Conservation (phyloP, 2,888 invertebrate genomes). For the Thysanoteuthis rhombus region DNA sequence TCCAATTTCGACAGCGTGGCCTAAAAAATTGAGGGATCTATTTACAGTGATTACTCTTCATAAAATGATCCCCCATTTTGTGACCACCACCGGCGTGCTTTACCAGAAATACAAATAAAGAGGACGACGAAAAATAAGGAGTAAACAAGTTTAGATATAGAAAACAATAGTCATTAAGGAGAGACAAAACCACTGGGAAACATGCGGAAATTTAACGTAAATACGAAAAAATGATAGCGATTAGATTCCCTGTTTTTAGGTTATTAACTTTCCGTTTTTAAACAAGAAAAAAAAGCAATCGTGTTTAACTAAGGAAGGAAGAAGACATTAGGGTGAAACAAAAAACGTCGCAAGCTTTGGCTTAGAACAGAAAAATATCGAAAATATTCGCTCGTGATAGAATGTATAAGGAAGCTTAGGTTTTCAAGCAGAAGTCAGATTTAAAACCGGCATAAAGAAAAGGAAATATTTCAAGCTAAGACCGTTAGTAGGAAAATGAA, state of each 20-base stretch:
- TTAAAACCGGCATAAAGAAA: not conserved
- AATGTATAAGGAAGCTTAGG: not conserved
- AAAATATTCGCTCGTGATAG: not conserved
- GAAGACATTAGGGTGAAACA: not conserved
- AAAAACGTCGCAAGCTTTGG: not conserved
- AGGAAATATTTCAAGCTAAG: not conserved
- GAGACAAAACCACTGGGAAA: not conserved
- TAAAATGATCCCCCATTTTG: not conserved
- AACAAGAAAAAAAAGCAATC: not conserved
- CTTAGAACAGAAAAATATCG: not conserved
- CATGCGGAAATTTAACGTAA: not conserved
- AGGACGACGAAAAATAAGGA: not conserved
- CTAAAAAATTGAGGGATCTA: not conserved
- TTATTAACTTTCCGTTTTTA: not conserved
- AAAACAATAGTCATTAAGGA: not conserved
- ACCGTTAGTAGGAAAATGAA: not conserved
- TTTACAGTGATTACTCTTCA: not conserved
- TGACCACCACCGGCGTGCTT: not conserved
- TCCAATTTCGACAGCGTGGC: not conserved
- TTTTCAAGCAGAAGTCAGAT: not conserved
- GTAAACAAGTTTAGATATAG: not conserved
- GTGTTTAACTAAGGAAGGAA: not conserved
- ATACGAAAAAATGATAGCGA: not conserved
- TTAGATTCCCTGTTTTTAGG: not conserved
- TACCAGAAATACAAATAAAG: not conserved